These are phyloP conservation scores for Centropyge bicolor DNA, from an alignment of 2,797 vertebrate genomes.

Conservation along the genomic window DNA sequence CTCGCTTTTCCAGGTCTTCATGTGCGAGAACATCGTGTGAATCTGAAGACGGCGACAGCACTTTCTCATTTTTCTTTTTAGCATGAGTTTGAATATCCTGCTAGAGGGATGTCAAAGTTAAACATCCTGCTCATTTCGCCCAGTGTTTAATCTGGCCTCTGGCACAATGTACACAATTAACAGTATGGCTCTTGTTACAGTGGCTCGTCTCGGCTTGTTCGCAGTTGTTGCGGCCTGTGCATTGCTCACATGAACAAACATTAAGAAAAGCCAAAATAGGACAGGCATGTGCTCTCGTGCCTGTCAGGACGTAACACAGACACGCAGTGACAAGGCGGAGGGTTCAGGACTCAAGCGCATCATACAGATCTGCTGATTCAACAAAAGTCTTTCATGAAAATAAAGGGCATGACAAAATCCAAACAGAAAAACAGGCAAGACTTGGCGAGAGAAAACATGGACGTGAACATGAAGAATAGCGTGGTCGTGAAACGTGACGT, in stretches of 20 bases:
- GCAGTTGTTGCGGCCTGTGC: neutral
- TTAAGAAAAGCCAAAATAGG: neutral
- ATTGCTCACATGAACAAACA: neutral
- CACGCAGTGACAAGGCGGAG: too few species aligned
- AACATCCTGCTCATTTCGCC: constrained; percentile 24
- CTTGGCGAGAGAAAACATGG: too few species aligned
- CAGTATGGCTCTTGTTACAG: neutral
- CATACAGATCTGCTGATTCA: too few species aligned
- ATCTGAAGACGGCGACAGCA: too few species aligned
- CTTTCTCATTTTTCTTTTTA: neutral
- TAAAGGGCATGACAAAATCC: too few species aligned
- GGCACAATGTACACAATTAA: neutral
- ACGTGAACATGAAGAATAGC: too few species aligned
- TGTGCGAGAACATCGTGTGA: neutral
- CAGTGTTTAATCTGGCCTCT: constrained; percentile 27
- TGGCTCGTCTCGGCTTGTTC: neutral
- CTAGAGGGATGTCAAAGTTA: neutral
- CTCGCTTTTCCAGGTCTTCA: constrained; percentile 7
- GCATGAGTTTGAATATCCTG: neutral
- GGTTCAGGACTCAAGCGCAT: too few species aligned
- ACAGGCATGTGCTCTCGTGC: neutral
- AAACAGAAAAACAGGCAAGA: too few species aligned
- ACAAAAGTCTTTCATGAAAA: too few species aligned
- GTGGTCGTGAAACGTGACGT: too few species aligned
- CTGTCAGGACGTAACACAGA: constrained; percentile 12